Evolutionary conservation across 2,113 vertebrate genomes (phyloP), one percentile per base, ranked within the genome.

Genomic region (Megaleporinus macrocephalus): DNA sequence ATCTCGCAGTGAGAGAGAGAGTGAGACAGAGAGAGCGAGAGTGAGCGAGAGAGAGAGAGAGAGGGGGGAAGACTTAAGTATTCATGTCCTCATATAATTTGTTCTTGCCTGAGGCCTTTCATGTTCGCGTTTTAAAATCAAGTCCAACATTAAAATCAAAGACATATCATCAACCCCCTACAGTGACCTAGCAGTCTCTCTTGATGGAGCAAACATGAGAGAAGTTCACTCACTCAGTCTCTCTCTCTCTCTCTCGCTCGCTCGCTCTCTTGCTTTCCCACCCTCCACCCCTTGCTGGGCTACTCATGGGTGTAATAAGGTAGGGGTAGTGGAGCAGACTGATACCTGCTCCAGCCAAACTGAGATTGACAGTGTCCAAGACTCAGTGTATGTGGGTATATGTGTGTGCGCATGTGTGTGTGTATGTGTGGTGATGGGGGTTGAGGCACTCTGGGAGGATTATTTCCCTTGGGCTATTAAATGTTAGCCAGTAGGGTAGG

Each of bases 301-400:
- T 87, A 87, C 87, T 94, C 91, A 90, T 91, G 88, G 91, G 86
- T 93, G 89, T 92, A 93, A 92, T 93, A 84, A 92, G 88, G 86
- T 89, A 89, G 89, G 86, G 85, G 79, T 84, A 84, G 79, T 89
- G 84, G 81, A 70, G 84, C 87, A 86, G 89, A 91, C 87, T 85
- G 89, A 91, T 88, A 90, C 88, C 90, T 89, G 89, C 81, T 83
- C 77, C 85, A 87, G 86, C 89, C 89, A 85, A 89, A 87, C 87
- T 84, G 83, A 86, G 85, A 51, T 86, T 87, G 89, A 90, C 88
- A 89, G 87, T 10, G 74, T 74, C 70, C 68, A 66, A 53, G 82
- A n/a, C 69, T 51, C 71, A 55, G 73, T 81, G 82, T 65, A 27
- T 72, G 27, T 77, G 81, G 77, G 81, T 71, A 51, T 53, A 62